Evolutionary conservation across 2,797 vertebrate genomes (phyloP).

Genomic region (Enteromius afrohamiltoni): DNA sequence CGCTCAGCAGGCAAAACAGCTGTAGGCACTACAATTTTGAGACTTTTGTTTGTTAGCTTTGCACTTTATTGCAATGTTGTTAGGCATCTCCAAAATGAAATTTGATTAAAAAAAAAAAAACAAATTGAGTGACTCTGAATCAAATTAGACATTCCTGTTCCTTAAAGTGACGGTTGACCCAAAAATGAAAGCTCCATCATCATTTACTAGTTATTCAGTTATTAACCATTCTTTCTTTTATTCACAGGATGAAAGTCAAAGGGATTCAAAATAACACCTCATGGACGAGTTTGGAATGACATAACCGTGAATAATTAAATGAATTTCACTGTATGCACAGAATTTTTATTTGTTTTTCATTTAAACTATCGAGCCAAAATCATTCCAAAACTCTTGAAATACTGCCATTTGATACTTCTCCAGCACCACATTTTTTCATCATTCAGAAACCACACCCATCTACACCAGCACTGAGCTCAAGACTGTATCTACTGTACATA

Average conservation of each 20-base stretch:
- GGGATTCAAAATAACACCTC: not conserved
- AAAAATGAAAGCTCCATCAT: not conserved
- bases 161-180: not conserved
- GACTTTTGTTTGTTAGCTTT: constrained; percentile 5
- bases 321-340: too few species aligned
- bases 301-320: not conserved
- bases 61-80: constrained; percentile 1
- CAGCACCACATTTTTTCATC: not conserved
- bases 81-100: not conserved
- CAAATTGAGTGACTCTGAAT: not conserved
- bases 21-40: not conserved
- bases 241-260: not conserved
- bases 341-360: too few species aligned
- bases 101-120: not conserved
- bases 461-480: not conserved
- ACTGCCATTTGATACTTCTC: not conserved
- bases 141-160: not conserved
- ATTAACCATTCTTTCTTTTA: not conserved
- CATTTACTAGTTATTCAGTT: not conserved
- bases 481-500: not conserved
- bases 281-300: not conserved
- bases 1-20: constrained; percentile 5
- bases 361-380: not conserved
- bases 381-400: not conserved
- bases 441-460: not conserved